These are phyloP conservation scores for Girardinichthys multiradiatus DNA, from an alignment of 2,113 vertebrate genomes.

Conservation along the genomic window DNA sequence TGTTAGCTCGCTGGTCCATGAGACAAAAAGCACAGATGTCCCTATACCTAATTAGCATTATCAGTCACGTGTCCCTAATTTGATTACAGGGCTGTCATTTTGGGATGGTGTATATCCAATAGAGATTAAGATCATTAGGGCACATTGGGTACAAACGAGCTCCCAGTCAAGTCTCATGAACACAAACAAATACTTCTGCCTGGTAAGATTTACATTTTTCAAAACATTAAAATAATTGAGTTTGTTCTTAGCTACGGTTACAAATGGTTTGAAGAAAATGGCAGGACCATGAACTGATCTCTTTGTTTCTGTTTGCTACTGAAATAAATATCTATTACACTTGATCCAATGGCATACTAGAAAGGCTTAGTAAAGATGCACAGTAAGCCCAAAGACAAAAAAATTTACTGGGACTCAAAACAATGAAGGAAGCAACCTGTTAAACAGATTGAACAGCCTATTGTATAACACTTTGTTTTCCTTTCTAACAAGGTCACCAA, in stretches of 20 bases:
- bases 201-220: constrained; percentile 17
- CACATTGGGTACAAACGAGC: constrained; percentile 7
- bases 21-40: constrained; percentile 63
- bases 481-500: constrained; percentile 39
- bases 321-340: constrained; percentile 19
- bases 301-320: constrained; percentile 23
- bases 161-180: neutral
- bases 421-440: constrained; percentile 20
- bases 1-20: constrained; percentile 61
- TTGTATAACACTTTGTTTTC: constrained; percentile 22
- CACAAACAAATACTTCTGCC: constrained; percentile 2
- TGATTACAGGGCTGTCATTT: constrained; percentile 63
- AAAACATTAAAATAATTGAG: neutral
- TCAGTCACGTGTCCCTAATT: constrained; percentile 78
- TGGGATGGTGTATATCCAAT: constrained; percentile 23
- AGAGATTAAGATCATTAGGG: neutral
- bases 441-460: constrained; percentile 26
- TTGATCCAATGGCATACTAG: constrained; percentile 14
- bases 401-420: constrained; percentile 30
- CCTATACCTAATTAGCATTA: constrained; percentile 65
- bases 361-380: constrained; percentile 32
- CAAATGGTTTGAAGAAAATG: neutral
- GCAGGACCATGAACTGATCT: neutral
- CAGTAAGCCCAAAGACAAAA: constrained; percentile 1
- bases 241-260: neutral